phyloP scores from a whole-genome alignment of 1,140 invertebrate species.

The Macrobrachium nipponense region DNA sequence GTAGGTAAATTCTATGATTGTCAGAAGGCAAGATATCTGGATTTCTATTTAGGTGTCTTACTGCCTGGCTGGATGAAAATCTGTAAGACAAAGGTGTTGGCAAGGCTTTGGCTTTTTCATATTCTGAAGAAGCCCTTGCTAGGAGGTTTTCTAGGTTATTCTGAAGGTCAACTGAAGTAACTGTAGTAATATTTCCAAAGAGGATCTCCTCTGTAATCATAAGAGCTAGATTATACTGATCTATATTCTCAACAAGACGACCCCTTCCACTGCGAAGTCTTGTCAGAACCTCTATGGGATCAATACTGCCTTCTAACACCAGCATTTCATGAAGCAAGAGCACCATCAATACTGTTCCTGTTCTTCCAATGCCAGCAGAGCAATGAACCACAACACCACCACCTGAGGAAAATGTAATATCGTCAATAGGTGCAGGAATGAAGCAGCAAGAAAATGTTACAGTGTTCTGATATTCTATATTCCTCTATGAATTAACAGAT shows the following conservation, averaged over 20 bases:
- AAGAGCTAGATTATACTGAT: conserved; percentile 48
- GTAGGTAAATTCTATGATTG: conserved; percentile 16
- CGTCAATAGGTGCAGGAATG: too few relatives aligned
- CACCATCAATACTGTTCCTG: conserved; percentile 52
- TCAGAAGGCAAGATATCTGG: conserved; percentile 1
- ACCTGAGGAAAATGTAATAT: conserved; percentile 1
- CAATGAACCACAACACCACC: conserved; percentile 54
- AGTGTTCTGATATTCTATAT: too few relatives aligned
- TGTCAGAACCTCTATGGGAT: conserved; percentile 31
- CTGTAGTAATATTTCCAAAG: conserved; percentile 42
- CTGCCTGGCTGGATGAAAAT: background rate
- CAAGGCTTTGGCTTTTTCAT: conserved; percentile 27
- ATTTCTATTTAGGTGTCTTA: conserved; percentile 20
- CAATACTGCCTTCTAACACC: background rate
- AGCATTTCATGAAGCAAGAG: conserved; percentile 45
- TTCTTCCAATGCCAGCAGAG: conserved; percentile 57
- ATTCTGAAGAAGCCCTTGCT: background rate
- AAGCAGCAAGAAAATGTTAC: too few relatives aligned
- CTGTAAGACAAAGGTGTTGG: conserved; percentile 15
- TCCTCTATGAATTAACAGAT: too few relatives aligned
- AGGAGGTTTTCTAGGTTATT: conserved; percentile 15
- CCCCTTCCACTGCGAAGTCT: conserved; percentile 38
- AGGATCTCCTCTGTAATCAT: conserved; percentile 50
- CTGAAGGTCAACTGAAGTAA: conserved; percentile 5
- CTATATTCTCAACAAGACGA: conserved; percentile 49